Percentiles rank a stretch among this genome's conserved stretches.
Conservation (phyloP, 2,797 vertebrate genomes). For the Tenualosa ilisha region DNA sequence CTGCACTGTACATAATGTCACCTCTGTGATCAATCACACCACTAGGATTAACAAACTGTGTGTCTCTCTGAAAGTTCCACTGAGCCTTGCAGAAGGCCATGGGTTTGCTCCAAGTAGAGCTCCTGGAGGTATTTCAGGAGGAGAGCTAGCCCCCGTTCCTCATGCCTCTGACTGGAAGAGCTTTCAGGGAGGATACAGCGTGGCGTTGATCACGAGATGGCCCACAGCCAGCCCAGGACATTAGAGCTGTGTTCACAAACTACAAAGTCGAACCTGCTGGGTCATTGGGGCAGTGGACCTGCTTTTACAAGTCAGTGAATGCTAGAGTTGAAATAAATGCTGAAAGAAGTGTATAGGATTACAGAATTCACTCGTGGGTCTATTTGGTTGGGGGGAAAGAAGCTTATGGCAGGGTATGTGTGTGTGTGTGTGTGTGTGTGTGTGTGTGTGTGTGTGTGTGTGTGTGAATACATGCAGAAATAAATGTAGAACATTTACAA, state of each 20-base stretch:
- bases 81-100: neutral
- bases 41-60: neutral
- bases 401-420: neutral
- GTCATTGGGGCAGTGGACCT: neutral
- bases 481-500: too few species aligned
- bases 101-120: constrained; percentile 19
- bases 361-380: neutral
- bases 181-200: neutral
- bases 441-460: too few species aligned
- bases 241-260: constrained; percentile 38
- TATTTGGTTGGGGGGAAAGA: neutral
- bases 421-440: too few species aligned
- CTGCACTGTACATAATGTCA: neutral
- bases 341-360: neutral
- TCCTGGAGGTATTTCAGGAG: neutral
- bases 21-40: neutral
- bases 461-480: too few species aligned
- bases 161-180: neutral
- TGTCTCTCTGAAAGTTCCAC: neutral
- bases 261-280: neutral
- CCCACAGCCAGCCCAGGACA: constrained; percentile 58
- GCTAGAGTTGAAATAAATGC: neutral
- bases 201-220: constrained; percentile 54
- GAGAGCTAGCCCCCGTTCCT: neutral
- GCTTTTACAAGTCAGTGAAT: too few species aligned